Conservation (phyloP, 1,140 invertebrate genomes). For the Zaprionus lachaisei region DNA sequence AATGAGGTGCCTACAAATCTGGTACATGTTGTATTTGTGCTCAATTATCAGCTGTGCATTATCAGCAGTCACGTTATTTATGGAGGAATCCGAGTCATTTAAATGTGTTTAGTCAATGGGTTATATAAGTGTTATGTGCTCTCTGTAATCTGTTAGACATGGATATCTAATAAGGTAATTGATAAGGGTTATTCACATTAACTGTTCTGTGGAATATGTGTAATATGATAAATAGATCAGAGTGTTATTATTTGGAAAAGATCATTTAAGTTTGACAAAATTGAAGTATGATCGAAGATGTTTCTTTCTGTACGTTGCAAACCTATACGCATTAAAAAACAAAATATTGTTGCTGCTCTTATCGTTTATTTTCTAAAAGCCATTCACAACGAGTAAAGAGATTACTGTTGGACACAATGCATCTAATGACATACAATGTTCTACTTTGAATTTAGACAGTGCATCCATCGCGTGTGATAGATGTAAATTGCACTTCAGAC, state of each 20-base stretch:
- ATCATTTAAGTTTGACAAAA: neutral
- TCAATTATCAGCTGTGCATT: neutral
- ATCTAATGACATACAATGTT: neutral
- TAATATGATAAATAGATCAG: neutral
- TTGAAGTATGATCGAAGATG: no score
- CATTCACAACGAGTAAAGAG: no score
- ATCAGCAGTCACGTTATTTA: neutral
- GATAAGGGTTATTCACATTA: no score
- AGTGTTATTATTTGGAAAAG: neutral
- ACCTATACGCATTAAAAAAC: no score
- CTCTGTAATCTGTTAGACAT: no score
- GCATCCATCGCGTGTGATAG: neutral
- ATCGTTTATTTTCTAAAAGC: no score
- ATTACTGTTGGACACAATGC: neutral
- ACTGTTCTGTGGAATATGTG: no score
- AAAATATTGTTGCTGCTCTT: no score
- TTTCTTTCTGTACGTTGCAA: no score
- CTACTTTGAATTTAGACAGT: neutral
- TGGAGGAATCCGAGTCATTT: neutral
- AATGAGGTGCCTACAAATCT: neutral
- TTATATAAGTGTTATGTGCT: no score
- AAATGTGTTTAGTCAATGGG: neutral
- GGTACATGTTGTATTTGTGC: neutral
- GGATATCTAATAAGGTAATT: no score
- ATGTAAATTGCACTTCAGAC: neutral